phyloP scores from a whole-genome alignment of 2,888 invertebrate species.

The Apodemia duryi region DNA sequence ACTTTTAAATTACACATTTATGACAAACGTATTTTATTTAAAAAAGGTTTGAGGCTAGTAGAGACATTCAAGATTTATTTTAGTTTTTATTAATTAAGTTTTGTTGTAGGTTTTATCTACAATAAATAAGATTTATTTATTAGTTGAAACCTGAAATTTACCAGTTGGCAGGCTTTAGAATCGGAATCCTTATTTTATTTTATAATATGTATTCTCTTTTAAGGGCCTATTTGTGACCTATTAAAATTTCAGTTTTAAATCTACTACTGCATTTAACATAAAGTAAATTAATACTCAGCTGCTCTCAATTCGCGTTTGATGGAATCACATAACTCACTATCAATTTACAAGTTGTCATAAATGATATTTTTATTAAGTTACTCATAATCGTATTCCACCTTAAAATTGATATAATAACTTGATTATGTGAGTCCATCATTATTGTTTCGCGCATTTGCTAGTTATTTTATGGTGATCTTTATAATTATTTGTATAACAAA shows the following conservation, averaged over 20 bases:
- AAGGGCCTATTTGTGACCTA: neutral
- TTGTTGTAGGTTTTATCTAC: too few relatives aligned
- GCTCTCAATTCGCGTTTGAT: constrained; percentile 2
- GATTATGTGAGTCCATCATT: constrained; percentile 33
- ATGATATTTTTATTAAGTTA: neutral
- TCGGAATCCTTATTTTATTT: too few relatives aligned
- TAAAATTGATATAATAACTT: constrained; percentile 15
- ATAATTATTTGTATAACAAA: neutral
- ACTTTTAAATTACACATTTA: too few relatives aligned
- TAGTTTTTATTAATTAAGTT: too few relatives aligned
- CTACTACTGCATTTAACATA: neutral
- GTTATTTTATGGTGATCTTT: constrained; percentile 23
- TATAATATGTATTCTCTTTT: too few relatives aligned
- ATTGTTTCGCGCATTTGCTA: constrained; percentile 40
- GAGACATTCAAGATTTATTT: too few relatives aligned
- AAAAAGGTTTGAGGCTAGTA: too few relatives aligned
- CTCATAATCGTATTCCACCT: too few relatives aligned
- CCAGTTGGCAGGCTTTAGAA: too few relatives aligned
- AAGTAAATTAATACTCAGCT: neutral
- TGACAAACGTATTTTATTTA: too few relatives aligned
- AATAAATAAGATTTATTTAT: too few relatives aligned
- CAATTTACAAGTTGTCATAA: neutral
- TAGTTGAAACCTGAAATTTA: too few relatives aligned
- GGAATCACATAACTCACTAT: neutral
- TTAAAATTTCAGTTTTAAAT: neutral